Evolutionary conservation across 2,888 invertebrate genomes (phyloP), one percentile per base, ranked within the genome.

Genomic region (Aspidiotus destructor): DNA sequence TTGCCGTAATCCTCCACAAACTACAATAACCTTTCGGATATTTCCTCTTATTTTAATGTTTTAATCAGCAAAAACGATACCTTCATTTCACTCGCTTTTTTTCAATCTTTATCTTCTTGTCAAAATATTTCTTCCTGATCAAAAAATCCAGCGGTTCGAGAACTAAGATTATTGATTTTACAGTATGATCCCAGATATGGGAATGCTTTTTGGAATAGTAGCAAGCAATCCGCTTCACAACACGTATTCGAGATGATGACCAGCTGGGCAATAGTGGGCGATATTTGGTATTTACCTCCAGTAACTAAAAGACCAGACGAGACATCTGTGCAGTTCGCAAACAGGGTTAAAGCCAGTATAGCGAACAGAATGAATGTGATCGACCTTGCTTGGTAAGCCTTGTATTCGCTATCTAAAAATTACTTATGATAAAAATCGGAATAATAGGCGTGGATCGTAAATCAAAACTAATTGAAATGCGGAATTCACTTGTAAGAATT

Each of bases 191-290:
- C 95, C 0, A 83, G 92, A 68, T 98, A 99, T 80, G 98, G 98
- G 16, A 98, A 99, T 81, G 93, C 98, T 0, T 99, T 99, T 81
- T 99, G 99, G 99, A 97, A 99, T 80, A 95, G 95, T 75, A 91
- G 89, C 73, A 86, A 89, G 72, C 92, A 89, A 79, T 89, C 92
- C 1, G 93, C 96, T 90, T 80, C 92, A 75, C 92, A 91, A 76
- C 93, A 94, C 76, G 80, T 94, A 1, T 87, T 92, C 75, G 89
- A 93, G 87, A 97, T 99, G 91, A 95, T 99, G 96, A 93, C 96
- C 1, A 95, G 95, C 71, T 99, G 99, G 99, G 98, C 99, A 17
- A 92, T 99, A 73, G 98, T 98, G 17, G 96, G 94, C 79, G 96
- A 99, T 78, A 95, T 99, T 68, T 96, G 94, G 93, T 99, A 99